Percentiles rank a stretch among this genome's conserved stretches.
Evolutionary conservation across 2,797 vertebrate genomes (phyloP).

Genomic region (Parotocinclus haroldoi): DNA sequence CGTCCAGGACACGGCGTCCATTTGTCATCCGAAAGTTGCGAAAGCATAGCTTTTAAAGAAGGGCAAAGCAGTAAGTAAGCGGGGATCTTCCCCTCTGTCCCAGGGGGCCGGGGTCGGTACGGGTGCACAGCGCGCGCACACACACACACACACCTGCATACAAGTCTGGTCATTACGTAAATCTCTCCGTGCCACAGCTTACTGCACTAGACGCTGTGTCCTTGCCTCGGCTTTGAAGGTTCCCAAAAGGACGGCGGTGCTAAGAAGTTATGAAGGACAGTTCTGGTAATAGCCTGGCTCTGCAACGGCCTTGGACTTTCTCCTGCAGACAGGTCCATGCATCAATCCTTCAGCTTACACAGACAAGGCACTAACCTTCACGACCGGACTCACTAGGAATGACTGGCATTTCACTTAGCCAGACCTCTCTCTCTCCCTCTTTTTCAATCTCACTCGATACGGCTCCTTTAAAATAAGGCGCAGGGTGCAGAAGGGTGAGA

Average conservation of each 20-base stretch:
- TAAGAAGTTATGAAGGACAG: conserved; percentile 78
- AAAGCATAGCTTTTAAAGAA: conserved; percentile 54
- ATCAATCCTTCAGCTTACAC: conserved; percentile 78
- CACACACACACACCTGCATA: conserved; percentile 66
- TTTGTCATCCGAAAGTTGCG: too few relatives aligned
- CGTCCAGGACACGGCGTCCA: too few relatives aligned
- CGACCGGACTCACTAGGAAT: conserved; percentile 71
- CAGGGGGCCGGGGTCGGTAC: conserved; percentile 40
- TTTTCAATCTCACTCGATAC: conserved; percentile 51
- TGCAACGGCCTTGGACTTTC: conserved; percentile 75
- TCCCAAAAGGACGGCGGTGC: conserved; percentile 74
- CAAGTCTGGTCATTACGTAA: conserved; percentile 73
- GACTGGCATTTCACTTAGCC: conserved; percentile 75
- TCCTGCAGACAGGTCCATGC: conserved; percentile 76
- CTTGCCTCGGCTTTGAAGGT: conserved; percentile 78
- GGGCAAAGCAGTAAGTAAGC: conserved; percentile 73
- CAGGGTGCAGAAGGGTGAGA: conserved; percentile 61
- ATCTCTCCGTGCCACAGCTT: conserved; percentile 66
- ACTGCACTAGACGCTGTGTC: conserved; percentile 74
- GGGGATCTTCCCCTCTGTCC: conserved; percentile 48
- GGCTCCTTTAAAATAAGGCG: conserved; percentile 69
- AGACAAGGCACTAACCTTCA: conserved; percentile 76
- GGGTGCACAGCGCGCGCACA: too few relatives aligned
- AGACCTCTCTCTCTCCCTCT: conserved; percentile 50
- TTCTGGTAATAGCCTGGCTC: conserved; percentile 69